Base-by-base conservation (phyloP, 2,113 vertebrate species). In the Microtus oregoni region DNA sequence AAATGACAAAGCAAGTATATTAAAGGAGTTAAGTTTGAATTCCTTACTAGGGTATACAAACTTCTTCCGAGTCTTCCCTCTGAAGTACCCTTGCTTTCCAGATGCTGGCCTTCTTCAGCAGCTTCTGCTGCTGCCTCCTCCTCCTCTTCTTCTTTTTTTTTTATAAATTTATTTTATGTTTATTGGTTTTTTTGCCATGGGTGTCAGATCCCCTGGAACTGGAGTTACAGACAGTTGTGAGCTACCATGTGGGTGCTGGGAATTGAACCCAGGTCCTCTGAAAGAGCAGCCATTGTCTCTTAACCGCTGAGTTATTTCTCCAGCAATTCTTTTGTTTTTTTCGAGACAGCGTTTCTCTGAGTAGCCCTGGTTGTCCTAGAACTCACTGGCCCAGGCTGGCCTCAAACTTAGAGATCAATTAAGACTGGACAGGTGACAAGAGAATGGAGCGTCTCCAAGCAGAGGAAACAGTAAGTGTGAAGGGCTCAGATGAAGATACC, bases 401-500 rank as follows among this genome's bases (percentile, higher is more conserved):
- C 67, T 35, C 30, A 5, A 35, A 68, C 30, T 68, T 13, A 68
- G 67, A 68, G 67, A 35, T 68, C 28, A 30, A 50, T 73, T 32
- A n/a, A 26, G 50, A 70, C 47, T 28, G 86, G 68, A 79, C 79
- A 90, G 41, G 35, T 65, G 50, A 92, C 3, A 44, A 90, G 47
- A 92, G 22, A 35, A 9, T 94, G 26, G 52, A 28, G 5, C 58
- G 11, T 44, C 82, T 89, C 30, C 24, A 20, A 32, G 65, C 58
- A 91, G 30, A 93, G 72, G 63, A 92, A 96, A 26, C 68, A 75
- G 72, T 19, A 83, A 63, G 5, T 67, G 2, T 68, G 76, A 94
- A 92, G 44, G 52, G 22, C 35, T 88, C 10, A 91, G 65, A 85
- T 14, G 8, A 58, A 30, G 12, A 32, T 77, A 72, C 81, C 61